Conservation (phyloP, 2,888 invertebrate species). For the Macropis europaea region DNA sequence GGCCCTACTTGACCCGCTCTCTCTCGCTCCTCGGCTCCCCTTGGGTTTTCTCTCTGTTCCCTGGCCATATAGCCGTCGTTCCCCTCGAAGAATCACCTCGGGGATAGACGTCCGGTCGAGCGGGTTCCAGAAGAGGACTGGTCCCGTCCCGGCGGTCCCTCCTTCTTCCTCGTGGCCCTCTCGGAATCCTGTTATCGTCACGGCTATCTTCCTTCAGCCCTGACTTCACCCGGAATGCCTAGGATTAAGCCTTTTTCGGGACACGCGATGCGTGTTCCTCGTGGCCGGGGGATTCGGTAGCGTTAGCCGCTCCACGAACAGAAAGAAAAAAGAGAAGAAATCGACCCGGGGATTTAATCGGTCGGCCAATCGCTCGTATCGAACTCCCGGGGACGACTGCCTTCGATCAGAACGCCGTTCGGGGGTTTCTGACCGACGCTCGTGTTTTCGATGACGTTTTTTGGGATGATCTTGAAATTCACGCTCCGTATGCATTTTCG, state of each 20-base stretch:
- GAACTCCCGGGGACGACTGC: not conserved
- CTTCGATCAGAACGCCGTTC: constrained; percentile 1
- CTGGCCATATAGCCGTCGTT: constrained; percentile 43
- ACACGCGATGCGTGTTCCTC: constrained; percentile 51
- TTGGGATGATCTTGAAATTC: too few relatives aligned
- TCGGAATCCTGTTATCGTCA: constrained; percentile 68
- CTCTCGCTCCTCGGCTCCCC: not conserved
- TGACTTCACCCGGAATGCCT: constrained; percentile 55
- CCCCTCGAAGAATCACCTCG: constrained; percentile 55
- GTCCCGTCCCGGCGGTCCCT: constrained; percentile 51
- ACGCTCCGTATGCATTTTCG: too few relatives aligned
- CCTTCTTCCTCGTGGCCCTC: constrained; percentile 57
- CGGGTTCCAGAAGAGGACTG: constrained; percentile 62
- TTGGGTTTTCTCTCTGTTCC: constrained; percentile 16
- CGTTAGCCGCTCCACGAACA: constrained; percentile 3
- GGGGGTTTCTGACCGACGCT: not conserved
- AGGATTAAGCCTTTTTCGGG: constrained; percentile 62
- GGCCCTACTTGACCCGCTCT: not conserved
- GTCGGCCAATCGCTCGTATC: not conserved
- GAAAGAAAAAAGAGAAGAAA: not conserved
- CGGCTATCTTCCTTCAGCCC: constrained; percentile 59
- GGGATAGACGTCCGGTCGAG: constrained; percentile 62
- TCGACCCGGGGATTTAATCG: not conserved
- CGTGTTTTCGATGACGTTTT: not conserved
- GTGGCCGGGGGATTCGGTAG: constrained; percentile 35